These are phyloP conservation scores for Coranthus polyacanthus DNA, from an alignment of 2,797 vertebrate species.

Conservation along the genomic window DNA sequence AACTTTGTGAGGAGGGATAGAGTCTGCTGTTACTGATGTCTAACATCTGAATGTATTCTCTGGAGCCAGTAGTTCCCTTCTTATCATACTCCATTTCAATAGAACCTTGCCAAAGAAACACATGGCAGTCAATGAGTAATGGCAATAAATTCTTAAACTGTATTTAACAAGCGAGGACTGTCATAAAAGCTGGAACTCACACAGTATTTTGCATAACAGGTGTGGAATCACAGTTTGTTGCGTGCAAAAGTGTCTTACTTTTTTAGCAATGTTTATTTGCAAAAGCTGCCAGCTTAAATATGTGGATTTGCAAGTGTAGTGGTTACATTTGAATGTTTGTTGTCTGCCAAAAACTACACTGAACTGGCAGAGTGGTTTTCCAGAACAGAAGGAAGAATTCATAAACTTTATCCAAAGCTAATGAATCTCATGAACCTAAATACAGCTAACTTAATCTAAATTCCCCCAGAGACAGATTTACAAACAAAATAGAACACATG, in stretches of 20 bases:
- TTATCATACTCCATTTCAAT: not conserved
- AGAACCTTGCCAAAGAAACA: not conserved
- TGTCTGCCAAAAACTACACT: not conserved
- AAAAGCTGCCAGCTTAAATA: not conserved
- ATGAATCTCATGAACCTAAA: not conserved
- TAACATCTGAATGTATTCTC: slow-evolving; percentile 11
- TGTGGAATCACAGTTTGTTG: slow-evolving; percentile 5
- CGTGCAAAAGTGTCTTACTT: not conserved
- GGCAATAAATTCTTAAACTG: slow-evolving; percentile 1
- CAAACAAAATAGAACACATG: not conserved
- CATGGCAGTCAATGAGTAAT: not conserved
- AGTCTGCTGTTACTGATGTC: slow-evolving; percentile 17
- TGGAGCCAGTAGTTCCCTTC: not conserved
- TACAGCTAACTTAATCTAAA: not conserved
- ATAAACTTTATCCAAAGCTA: not conserved
- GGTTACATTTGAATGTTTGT: not conserved
- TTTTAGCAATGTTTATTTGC: not conserved
- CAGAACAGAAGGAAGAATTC: not conserved
- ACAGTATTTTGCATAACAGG: slow-evolving; percentile 8
- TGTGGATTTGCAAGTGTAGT: not conserved
- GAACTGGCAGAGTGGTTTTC: not conserved
- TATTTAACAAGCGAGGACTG: not conserved
- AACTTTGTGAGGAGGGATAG: slow-evolving; percentile 16
- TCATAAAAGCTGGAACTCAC: not conserved
- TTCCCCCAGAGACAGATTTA: not conserved